A percentile compares a stretch with the other conserved stretches of the same genome.
Evolutionary conservation across 1,140 invertebrate species (phyloP).

Genomic region (Trigoniulus corallinus): DNA sequence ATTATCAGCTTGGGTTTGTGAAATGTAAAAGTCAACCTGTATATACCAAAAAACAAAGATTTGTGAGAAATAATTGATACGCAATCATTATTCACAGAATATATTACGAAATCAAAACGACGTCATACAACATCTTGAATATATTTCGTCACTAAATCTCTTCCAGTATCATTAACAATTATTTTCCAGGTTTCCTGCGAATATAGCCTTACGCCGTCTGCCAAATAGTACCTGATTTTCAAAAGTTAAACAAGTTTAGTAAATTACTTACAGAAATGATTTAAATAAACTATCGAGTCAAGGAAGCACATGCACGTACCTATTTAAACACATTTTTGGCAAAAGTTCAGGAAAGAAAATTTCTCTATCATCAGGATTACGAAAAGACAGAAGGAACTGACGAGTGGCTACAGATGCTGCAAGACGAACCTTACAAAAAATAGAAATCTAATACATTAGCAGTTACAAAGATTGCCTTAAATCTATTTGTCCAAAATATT

Average conservation of each 20-base stretch:
- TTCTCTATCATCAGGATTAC: slow-evolving; percentile 24
- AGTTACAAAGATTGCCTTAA: too few relatives aligned
- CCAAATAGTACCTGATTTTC: slow-evolving; percentile 34
- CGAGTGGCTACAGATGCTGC: slow-evolving; percentile 35
- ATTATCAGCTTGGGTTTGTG: slow-evolving; percentile 33
- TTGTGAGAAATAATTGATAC: slow-evolving; percentile 1
- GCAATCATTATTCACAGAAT: too few relatives aligned
- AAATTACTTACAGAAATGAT: too few relatives aligned
- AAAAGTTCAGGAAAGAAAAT: slow-evolving; percentile 31
- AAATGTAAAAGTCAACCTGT: slow-evolving; percentile 34
- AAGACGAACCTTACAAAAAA: slow-evolving; percentile 27
- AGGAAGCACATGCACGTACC: slow-evolving; percentile 17
- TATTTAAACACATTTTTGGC: slow-evolving; percentile 37
- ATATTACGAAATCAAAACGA: not conserved
- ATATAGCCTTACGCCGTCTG: slow-evolving; percentile 38
- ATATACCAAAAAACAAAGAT: too few relatives aligned
- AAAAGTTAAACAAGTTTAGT: slow-evolving; percentile 1
- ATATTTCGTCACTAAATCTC: slow-evolving; percentile 32
- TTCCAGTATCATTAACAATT: slow-evolving; percentile 30
- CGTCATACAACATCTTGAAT: slow-evolving; percentile 28
- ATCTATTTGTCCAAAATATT: slow-evolving; percentile 2
- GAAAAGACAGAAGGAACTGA: slow-evolving; percentile 31
- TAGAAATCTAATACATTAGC: too few relatives aligned
- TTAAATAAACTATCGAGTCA: too few relatives aligned
- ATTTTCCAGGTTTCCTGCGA: slow-evolving; percentile 38